Evolutionary conservation across 2,797 vertebrate genomes (phyloP), one percentile per base, ranked within the genome.

Genomic region (Nyctalus aviator): DNA sequence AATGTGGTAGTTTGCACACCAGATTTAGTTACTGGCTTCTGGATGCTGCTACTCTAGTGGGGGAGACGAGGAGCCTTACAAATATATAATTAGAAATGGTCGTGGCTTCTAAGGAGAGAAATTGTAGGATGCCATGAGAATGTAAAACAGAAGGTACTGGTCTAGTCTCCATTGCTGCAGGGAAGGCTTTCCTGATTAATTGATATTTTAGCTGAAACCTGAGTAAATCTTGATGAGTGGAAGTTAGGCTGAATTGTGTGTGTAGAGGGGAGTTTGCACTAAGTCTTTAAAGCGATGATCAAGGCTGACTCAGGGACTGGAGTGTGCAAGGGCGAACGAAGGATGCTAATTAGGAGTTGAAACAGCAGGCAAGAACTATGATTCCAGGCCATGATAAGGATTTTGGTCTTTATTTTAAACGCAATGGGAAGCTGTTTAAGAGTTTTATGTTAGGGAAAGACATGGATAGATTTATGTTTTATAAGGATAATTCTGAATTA

Each of bases 401-500:
- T 66, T 69, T 71, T 76, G 17, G 72, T 57, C n/a, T 93, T 48
- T 89, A 7, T 89, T 87, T 93, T 35, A 72, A 66, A 53, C 72
- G 32, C 25, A 78, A 0, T 21, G 13, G n/a, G 17, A 90, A 88
- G n/a, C 48, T 62, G 14, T 21, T n/a, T 46, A 79, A 64, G 32
- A 57, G 27, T 69, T 84, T 89, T 53, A 64, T 48, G 4, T 41
- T 41, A 53, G n/a, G 27, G 44, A 50, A 73, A 71, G 78, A 69
- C 53, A 6, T 55, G 66, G 27, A 11, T 75, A 68, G 41, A 69
- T 85, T 57, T 30, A 55, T 89, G 30, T 84, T 87, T 90, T 44
- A 4, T 73, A 68, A 92, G 55, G 8, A 10, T 84, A 17, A 35
- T 81, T 82, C 53, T 44, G 64, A 78, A 32, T 77, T 44, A 35